Evolutionary conservation across 2,113 vertebrate species (phyloP).

Genomic region (Chaenocephalus aceratus): DNA sequence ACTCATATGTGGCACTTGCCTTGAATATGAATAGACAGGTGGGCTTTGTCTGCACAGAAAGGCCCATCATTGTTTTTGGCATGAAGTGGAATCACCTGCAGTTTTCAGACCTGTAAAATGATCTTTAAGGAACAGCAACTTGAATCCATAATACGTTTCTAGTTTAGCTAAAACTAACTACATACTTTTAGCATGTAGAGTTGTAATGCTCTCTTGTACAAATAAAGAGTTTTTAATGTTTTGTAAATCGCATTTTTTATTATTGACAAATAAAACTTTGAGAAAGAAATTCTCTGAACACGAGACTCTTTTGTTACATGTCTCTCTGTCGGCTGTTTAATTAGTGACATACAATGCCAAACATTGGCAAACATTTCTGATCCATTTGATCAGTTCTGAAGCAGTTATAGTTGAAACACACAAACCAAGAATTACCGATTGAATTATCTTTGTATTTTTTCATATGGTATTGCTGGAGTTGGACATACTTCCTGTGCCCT

Average conservation of each 20-base stretch:
- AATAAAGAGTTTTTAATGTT: conserved; percentile 78
- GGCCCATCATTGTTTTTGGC: conserved; percentile 12
- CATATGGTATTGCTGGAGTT: neutral
- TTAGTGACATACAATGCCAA: conserved; percentile 2
- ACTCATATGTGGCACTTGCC: conserved; percentile 31
- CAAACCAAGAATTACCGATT: neutral
- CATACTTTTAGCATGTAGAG: conserved; percentile 38
- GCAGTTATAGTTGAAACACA: neutral
- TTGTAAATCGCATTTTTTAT: conserved; percentile 84
- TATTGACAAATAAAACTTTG: conserved; percentile 82
- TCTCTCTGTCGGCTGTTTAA: conserved; percentile 49
- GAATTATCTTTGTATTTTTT: neutral
- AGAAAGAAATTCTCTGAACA: conserved; percentile 51
- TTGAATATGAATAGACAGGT: conserved; percentile 22
- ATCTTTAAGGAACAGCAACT: conserved; percentile 24
- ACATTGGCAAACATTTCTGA: neutral
- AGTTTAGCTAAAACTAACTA: conserved; percentile 45
- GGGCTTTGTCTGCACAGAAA: conserved; percentile 25
- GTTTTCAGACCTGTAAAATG: conserved; percentile 56
- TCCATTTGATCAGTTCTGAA: neutral
- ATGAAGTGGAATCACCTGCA: conserved; percentile 29
- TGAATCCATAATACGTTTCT: conserved; percentile 46
- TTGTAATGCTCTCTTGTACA: conserved; percentile 63
- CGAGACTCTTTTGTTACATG: conserved; percentile 62
- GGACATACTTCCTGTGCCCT: neutral